Percentiles rank a stretch among this genome's conserved stretches.
phyloP scores from a whole-genome alignment of 2,888 invertebrate genomes.

The Limnephilus rhombicus region DNA sequence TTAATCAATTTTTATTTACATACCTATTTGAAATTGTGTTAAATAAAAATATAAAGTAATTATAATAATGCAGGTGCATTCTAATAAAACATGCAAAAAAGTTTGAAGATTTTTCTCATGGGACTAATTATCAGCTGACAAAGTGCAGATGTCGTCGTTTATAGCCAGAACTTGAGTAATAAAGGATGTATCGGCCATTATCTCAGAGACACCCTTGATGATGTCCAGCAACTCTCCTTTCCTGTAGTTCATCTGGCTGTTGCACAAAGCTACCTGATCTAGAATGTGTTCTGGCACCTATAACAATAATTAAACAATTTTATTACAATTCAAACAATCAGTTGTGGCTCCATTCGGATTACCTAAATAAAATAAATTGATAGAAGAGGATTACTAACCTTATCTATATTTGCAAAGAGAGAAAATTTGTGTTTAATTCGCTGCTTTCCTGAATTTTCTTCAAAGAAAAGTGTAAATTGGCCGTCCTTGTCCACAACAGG shows the following conservation, averaged over 20 bases:
- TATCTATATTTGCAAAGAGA: conserved; percentile 79
- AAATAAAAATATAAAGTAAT: not conserved
- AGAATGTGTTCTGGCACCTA: conserved; percentile 81
- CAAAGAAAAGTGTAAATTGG: conserved; percentile 88
- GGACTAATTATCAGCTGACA: conserved; percentile 78
- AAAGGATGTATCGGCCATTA: conserved; percentile 85
- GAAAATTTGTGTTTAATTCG: conserved; percentile 87
- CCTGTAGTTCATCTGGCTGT: conserved; percentile 85
- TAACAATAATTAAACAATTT: conserved; percentile 18
- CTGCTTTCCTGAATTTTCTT: conserved; percentile 82
- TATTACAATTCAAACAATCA: not conserved
- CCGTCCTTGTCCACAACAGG: conserved; percentile 82
- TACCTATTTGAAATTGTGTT: not conserved
- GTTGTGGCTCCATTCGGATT: not conserved
- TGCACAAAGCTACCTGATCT: conserved; percentile 83
- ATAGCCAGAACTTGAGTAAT: conserved; percentile 87
- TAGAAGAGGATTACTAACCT: conserved; percentile 72
- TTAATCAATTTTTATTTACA: not conserved
- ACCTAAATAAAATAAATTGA: not conserved
- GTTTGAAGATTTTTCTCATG: not conserved
- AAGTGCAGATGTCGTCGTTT: conserved; percentile 87
- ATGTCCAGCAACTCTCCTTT: conserved; percentile 81
- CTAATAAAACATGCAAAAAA: not conserved
- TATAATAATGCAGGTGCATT: not conserved
- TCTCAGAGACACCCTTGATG: conserved; percentile 81